Conservation (phyloP, 53 echinoderm and acorn worm species). For the Echinarachnius parma region DNA sequence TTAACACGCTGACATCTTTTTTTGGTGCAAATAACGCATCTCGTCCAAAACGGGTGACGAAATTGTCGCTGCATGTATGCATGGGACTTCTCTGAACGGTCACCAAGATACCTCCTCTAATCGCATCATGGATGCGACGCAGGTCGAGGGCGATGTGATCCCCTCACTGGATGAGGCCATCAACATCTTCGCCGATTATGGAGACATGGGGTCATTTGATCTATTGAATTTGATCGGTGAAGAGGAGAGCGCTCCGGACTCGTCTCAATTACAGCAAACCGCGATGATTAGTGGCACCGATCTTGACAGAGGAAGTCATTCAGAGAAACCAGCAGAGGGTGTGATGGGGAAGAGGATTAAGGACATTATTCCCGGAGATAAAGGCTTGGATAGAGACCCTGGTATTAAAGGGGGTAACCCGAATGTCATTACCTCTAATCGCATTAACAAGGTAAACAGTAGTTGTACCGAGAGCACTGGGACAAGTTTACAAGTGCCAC, state of each 20-base stretch:
- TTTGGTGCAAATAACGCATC: too few relatives aligned
- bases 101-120: background rate
- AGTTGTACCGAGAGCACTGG: too few relatives aligned
- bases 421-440: too few relatives aligned
- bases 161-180: slow-evolving; percentile 26
- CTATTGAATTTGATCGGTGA: background rate
- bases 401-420: too few relatives aligned
- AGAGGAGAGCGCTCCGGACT: background rate
- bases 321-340: background rate
- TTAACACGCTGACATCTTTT: too few relatives aligned
- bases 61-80: too few relatives aligned
- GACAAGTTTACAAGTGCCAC: too few relatives aligned
- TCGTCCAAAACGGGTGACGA: too few relatives aligned
- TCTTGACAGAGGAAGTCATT: too few relatives aligned
- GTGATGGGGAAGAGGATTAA: background rate
- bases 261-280: background rate
- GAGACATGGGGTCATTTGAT: background rate
- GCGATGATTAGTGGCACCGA: too few relatives aligned
- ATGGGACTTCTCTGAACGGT: too few relatives aligned
- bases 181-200: slow-evolving; percentile 22
- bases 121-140: background rate
- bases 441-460: too few relatives aligned
- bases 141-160: background rate
- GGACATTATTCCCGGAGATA: background rate
- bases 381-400: background rate